Percentiles rank a stretch among this genome's conserved stretches.
Evolutionary conservation across 2,888 invertebrate genomes (phyloP).

Genomic region (Chrysolina haemoptera): DNA sequence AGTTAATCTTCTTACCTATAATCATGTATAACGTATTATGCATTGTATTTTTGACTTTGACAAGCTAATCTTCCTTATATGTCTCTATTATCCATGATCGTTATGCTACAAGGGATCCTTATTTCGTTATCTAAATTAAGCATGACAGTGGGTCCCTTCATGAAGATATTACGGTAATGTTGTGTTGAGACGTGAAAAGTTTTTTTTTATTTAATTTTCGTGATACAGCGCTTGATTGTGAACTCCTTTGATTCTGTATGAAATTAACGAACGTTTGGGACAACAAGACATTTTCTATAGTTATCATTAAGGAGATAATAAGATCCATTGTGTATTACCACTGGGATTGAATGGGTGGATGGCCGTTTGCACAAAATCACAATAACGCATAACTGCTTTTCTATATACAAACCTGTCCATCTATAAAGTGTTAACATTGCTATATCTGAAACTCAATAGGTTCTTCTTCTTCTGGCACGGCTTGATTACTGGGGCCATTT

Average conservation of each 20-base stretch:
- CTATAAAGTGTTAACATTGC: too few species aligned
- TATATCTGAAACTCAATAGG: too few species aligned
- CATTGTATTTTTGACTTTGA: slow-evolving; percentile 46
- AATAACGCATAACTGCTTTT: too few species aligned
- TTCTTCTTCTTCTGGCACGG: too few species aligned
- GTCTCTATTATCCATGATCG: slow-evolving; percentile 42
- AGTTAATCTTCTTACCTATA: slow-evolving; percentile 40
- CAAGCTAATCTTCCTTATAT: slow-evolving; percentile 46
- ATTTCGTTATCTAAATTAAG: slow-evolving; percentile 24
- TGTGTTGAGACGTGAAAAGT: background rate
- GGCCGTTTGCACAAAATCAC: background rate
- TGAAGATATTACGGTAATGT: slow-evolving; percentile 15
- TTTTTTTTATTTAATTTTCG: slow-evolving; percentile 9
- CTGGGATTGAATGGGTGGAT: background rate
- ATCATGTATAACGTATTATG: slow-evolving; percentile 44
- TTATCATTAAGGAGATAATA: background rate
- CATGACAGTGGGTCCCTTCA: slow-evolving; percentile 21
- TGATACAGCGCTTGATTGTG: slow-evolving; percentile 1
- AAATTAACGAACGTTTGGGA: slow-evolving; percentile 4
- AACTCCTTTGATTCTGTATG: background rate
- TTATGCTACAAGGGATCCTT: slow-evolving; percentile 30
- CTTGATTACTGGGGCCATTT: too few species aligned
- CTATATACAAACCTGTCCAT: too few species aligned
- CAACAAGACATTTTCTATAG: background rate
- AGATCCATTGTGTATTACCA: background rate